Evolutionary conservation across 2,888 invertebrate species (phyloP).

Genomic region (Drosophila suboccidentalis): DNA sequence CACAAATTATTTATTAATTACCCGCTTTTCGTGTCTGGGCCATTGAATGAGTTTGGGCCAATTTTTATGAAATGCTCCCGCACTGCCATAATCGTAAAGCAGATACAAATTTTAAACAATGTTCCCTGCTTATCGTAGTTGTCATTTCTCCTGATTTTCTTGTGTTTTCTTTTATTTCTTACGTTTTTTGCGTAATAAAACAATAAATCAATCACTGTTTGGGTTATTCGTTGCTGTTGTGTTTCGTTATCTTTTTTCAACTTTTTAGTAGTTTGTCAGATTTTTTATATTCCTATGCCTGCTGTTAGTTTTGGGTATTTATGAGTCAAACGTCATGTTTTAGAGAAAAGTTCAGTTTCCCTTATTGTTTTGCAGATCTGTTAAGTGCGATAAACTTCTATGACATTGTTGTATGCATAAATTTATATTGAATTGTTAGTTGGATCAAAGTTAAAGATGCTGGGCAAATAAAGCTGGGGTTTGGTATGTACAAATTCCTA

Average conservation of each 20-base stretch:
- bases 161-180: constrained; percentile 25
- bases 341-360: constrained; percentile 21
- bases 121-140: constrained; percentile 64
- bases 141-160: constrained; percentile 50
- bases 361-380: constrained; percentile 50
- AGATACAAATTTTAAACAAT: constrained; percentile 21
- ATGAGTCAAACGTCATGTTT: constrained; percentile 38
- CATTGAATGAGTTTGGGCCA: constrained; percentile 31
- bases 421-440: constrained; percentile 54
- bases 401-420: constrained; percentile 54
- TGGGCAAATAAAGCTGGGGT: constrained; percentile 40
- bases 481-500: background rate
- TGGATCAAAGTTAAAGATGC: constrained; percentile 61
- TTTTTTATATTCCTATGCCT: constrained; percentile 35
- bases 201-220: constrained; percentile 75
- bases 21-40: constrained; percentile 33
- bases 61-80: constrained; percentile 39
- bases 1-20: constrained; percentile 80
- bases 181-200: constrained; percentile 73
- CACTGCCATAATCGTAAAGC: constrained; percentile 21
- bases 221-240: constrained; percentile 38
- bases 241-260: constrained; percentile 61
- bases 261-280: constrained; percentile 70
- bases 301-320: constrained; percentile 46
- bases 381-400: constrained; percentile 63